Percentiles rank a stretch among this genome's conserved stretches.
phyloP scores from a whole-genome alignment of 2,113 vertebrate genomes.

The Lepidothrix coronata region DNA sequence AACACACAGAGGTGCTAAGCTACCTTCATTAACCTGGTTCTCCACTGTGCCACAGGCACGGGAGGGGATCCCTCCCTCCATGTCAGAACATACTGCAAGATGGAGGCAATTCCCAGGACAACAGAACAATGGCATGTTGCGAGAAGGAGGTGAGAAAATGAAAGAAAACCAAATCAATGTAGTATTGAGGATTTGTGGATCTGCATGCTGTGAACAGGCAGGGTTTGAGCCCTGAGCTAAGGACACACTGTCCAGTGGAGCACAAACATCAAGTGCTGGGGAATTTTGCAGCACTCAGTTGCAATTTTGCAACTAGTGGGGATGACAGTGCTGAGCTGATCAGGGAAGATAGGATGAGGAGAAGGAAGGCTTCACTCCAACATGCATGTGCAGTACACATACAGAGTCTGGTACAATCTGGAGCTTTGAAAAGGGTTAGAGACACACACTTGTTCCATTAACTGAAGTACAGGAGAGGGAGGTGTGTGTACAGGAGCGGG shows the following conservation, averaged over 20 bases:
- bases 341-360: not conserved
- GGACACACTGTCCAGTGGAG: not conserved
- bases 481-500: not conserved
- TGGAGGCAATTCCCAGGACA: not conserved
- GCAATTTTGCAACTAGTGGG: not conserved
- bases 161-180: not conserved
- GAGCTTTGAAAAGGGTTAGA: not conserved
- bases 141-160: not conserved
- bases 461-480: not conserved
- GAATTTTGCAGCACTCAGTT: not conserved
- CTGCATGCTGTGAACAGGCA: fast-evolving
- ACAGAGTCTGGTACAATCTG: not conserved
- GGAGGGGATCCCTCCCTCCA: not conserved
- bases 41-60: not conserved
- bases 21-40: not conserved
- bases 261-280: not conserved
- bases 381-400: not conserved
- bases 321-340: not conserved
- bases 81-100: not conserved
- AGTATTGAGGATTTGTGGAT: not conserved
- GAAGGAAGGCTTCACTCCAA: not conserved
- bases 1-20: not conserved
- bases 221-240: not conserved
- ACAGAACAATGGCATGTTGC: not conserved
- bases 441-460: not conserved